Evolutionary conservation across 2,888 invertebrate species (phyloP).

Genomic region (Cyclophora albipunctata): DNA sequence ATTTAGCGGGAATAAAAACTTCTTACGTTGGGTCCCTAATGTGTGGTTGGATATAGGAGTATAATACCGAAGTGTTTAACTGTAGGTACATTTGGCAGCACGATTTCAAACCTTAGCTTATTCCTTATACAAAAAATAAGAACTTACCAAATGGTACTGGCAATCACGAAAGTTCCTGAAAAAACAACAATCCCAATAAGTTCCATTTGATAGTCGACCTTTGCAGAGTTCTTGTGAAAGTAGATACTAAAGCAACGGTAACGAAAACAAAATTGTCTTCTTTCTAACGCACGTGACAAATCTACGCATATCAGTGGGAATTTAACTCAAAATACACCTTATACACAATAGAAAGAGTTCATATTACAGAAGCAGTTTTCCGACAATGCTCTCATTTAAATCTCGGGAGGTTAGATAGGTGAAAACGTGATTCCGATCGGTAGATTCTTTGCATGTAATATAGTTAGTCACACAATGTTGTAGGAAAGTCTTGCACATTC

Average conservation of each 20-base stretch:
- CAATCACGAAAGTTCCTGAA: no score
- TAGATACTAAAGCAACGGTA: slow-evolving; percentile 31
- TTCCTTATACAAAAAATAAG: no score
- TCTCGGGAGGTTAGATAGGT: slow-evolving; percentile 4
- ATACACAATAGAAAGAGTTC: neutral
- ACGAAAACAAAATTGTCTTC: slow-evolving; percentile 27
- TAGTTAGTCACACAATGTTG: neutral
- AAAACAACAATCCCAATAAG: no score
- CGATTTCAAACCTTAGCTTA: no score
- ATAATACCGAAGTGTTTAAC: no score
- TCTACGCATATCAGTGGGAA: slow-evolving; percentile 23
- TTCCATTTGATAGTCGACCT: no score
- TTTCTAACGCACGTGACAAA: slow-evolving; percentile 32
- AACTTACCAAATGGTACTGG: no score
- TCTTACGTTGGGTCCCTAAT: no score
- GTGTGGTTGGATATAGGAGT: no score
- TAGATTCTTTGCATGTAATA: neutral
- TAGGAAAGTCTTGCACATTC: no score
- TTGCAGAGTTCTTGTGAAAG: slow-evolving; percentile 31
- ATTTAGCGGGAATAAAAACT: no score
- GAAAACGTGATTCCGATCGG: slow-evolving; percentile 1
- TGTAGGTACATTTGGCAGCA: no score
- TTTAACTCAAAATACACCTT: slow-evolving; percentile 1
- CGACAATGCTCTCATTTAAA: slow-evolving; percentile 6
- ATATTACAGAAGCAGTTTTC: neutral